Conservation (phyloP, 2,888 invertebrate genomes). For the Scaptodrosophila latifasciaeformis region DNA sequence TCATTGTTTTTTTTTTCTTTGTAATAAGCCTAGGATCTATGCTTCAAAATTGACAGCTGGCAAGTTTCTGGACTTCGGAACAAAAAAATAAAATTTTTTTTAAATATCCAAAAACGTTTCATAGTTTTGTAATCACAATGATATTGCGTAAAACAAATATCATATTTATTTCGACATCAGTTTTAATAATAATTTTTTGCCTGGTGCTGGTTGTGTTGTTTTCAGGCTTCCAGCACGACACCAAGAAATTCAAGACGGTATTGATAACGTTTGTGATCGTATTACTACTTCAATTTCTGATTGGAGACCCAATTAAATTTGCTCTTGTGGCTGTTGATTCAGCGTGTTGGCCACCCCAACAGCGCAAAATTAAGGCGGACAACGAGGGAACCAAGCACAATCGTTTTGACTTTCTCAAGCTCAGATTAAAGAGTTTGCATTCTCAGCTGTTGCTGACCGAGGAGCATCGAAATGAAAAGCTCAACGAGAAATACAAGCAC, state of each 20-base stretch:
- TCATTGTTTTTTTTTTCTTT: too few relatives aligned
- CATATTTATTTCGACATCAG: too few relatives aligned
- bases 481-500: constrained; percentile 52
- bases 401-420: constrained; percentile 40
- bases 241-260: constrained; percentile 43
- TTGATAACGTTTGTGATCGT: constrained; percentile 39
- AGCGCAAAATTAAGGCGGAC: not conserved
- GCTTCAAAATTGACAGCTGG: too few relatives aligned
- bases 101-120: too few relatives aligned
- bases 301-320: constrained; percentile 53
- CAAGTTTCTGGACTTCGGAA: too few relatives aligned
- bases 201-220: not conserved
- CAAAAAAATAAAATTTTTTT: too few relatives aligned
- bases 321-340: constrained; percentile 28
- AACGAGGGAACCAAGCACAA: constrained; percentile 8
- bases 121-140: too few relatives aligned
- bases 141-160: constrained; percentile 21
- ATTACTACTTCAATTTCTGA: constrained; percentile 39
- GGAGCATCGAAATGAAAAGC: constrained; percentile 48
- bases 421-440: constrained; percentile 48
- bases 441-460: constrained; percentile 39
- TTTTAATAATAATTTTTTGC: too few relatives aligned
- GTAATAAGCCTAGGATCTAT: too few relatives aligned
- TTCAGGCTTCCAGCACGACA: constrained; percentile 49
- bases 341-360: constrained; percentile 26